Evolutionary conservation across 2,113 vertebrate species (phyloP).

Genomic region (Bos indicus): DNA sequence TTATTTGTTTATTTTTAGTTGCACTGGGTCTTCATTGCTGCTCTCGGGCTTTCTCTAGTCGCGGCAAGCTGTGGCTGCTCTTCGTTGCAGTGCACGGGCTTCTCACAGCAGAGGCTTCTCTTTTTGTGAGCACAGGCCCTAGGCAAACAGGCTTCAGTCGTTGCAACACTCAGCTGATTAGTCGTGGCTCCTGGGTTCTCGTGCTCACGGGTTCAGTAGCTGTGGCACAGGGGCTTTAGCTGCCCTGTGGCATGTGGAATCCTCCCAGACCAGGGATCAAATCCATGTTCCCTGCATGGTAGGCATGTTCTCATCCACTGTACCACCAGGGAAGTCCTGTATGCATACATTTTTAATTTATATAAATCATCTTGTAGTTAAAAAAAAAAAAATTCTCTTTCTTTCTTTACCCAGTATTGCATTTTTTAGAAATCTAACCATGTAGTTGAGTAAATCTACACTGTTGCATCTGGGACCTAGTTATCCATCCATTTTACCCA

Average conservation of each 20-base stretch:
- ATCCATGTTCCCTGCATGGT: background rate
- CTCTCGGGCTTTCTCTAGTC: background rate
- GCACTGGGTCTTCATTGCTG: background rate
- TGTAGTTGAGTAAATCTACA: background rate
- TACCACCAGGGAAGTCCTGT: background rate
- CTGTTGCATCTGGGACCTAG: background rate
- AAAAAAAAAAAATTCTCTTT: background rate
- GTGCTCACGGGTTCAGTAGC: background rate
- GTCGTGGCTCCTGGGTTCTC: background rate
- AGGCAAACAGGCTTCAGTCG: background rate
- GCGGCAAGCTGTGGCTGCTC: accelerated
- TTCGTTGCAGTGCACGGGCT: accelerated
- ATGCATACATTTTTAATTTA: background rate
- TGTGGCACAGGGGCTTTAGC: background rate
- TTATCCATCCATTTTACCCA: background rate
- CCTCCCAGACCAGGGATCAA: background rate
- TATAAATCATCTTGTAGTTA: background rate
- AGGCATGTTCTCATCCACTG: background rate
- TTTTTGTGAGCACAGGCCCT: background rate
- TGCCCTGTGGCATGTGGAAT: background rate
- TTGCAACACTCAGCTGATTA: background rate
- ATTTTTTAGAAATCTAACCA: background rate
- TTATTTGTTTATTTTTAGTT: background rate
- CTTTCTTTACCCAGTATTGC: background rate
- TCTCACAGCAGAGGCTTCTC: background rate